Evolutionary conservation across 2,113 vertebrate species (phyloP).

Genomic region (Zingel zingel): DNA sequence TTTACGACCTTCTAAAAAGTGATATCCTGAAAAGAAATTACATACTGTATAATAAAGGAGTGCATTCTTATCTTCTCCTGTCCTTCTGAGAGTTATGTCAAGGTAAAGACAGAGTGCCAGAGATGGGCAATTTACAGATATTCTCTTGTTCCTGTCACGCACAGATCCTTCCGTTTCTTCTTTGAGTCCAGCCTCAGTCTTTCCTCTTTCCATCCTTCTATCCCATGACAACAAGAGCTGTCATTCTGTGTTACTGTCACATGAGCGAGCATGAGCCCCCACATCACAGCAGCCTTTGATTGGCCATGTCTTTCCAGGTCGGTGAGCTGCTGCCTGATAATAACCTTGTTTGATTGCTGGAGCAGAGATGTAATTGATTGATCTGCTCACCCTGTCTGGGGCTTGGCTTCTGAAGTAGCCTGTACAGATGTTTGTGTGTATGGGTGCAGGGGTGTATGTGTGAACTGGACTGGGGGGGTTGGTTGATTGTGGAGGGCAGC

Average conservation of each 20-base stretch:
- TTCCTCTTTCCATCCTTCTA: conserved; percentile 59
- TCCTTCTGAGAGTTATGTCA: conserved; percentile 50
- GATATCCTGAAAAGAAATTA: background rate
- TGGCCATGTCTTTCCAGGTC: conserved; percentile 90
- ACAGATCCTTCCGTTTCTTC: conserved; percentile 22
- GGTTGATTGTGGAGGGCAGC: conserved; percentile 42
- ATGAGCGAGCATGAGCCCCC: conserved; percentile 81
- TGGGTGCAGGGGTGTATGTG: background rate
- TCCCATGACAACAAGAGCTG: conserved; percentile 80
- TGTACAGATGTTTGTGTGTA: conserved; percentile 39
- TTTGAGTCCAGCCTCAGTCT: conserved; percentile 67
- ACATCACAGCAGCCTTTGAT: conserved; percentile 83
- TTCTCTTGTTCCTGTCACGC: conserved; percentile 59
- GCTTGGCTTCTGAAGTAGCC: conserved; percentile 78
- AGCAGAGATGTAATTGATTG: conserved; percentile 87
- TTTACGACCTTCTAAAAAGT: conserved; percentile 15
- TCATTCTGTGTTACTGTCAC: conserved; percentile 86
- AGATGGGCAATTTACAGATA: conserved; percentile 58
- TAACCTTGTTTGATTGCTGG: conserved; percentile 89
- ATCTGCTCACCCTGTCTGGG: conserved; percentile 79
- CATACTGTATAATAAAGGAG: background rate
- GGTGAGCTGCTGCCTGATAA: conserved; percentile 86
- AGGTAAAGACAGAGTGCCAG: conserved; percentile 50
- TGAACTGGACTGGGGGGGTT: conserved; percentile 27
- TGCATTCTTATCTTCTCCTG: conserved; percentile 9